Base-by-base conservation (phyloP, 2,797 vertebrate species). In the Sylvilagus floridanus region DNA sequence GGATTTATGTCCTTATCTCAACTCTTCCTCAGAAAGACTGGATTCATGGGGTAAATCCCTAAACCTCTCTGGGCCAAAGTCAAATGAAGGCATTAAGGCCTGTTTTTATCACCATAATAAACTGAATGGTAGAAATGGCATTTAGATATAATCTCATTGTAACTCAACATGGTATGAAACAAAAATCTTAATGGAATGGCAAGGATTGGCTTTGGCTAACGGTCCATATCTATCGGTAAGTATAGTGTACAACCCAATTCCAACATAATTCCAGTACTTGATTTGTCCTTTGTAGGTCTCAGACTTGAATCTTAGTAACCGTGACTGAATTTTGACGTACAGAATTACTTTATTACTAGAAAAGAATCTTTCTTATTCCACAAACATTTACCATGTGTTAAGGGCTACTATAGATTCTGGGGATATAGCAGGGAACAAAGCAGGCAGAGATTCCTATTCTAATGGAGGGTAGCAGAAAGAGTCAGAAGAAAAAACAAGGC, bases 1-100 rank as follows among this genome's bases (percentile, higher is more conserved):
- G 10, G 54, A 95, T 84, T 90, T 63, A 35, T 84, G 22, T 81
- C 68, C 54, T 95, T 89, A 57, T 91, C 90, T 77, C 63, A 83
- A 66, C 32, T 94, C 37, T 42, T 22, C 26, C n/a, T 87, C 22
- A 26, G 13, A 95, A 81, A 77, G 37, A 1, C 47, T 84, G 22
- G 35, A 4, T 69, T 63, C 17, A 11, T 72, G 81, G 72, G 69
- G 50, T 72, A 84, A 82, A 88, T 84, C 78, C 77, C 57, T 47
- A 60, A 91, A 87, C 35, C 16, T 88, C 66, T 91, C 63, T 54
- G 71, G 28, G 42, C 42, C 17, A 65, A 77, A 57, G 68, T 50
- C 24, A 93, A 35, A 77, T 6, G 54, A 68, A 17, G 28, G 13
- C 7, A 69, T n/a, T 65, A 50, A 87, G 21, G 60, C 7, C 16